Evolutionary conservation across 2,888 invertebrate species (phyloP).

Genomic region (Sipha maydis): DNA sequence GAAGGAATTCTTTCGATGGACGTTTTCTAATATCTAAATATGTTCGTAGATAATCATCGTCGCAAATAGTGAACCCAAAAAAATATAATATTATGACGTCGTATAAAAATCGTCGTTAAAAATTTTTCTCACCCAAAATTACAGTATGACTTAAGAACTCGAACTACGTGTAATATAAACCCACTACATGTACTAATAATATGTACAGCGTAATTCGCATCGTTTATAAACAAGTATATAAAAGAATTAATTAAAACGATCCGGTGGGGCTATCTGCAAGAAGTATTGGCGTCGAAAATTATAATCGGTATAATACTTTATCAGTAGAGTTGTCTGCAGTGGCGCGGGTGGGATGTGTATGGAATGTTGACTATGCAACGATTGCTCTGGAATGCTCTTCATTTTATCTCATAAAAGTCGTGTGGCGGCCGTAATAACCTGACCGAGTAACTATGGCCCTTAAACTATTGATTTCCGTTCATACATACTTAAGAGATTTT

Average conservation of each 20-base stretch:
- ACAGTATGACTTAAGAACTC: not conserved
- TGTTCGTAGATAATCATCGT: not conserved
- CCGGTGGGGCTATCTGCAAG: not conserved
- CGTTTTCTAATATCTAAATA: constrained; percentile 12
- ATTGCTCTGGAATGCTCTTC: constrained; percentile 49
- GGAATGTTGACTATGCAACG: constrained; percentile 47
- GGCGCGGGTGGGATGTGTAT: not conserved
- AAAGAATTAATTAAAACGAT: not conserved
- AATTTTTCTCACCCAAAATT: not conserved
- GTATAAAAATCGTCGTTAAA: not conserved
- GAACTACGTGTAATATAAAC: not conserved
- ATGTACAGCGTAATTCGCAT: not conserved
- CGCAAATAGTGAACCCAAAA: not conserved
- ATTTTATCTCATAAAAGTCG: constrained; percentile 56
- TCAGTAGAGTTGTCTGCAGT: not conserved
- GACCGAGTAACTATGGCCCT: not conserved
- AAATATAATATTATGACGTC: not conserved
- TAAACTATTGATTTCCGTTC: constrained; percentile 42
- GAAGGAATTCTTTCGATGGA: constrained; percentile 43
- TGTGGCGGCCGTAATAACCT: constrained; percentile 35
- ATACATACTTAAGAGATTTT: constrained; percentile 16
- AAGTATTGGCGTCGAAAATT: constrained; percentile 3
- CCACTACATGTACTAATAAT: not conserved
- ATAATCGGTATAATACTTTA: constrained; percentile 51
- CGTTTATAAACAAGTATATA: not conserved